Evolutionary conservation across 2,888 invertebrate genomes (phyloP), one percentile per base, ranked within the genome.

Genomic region (Altica lythri): DNA sequence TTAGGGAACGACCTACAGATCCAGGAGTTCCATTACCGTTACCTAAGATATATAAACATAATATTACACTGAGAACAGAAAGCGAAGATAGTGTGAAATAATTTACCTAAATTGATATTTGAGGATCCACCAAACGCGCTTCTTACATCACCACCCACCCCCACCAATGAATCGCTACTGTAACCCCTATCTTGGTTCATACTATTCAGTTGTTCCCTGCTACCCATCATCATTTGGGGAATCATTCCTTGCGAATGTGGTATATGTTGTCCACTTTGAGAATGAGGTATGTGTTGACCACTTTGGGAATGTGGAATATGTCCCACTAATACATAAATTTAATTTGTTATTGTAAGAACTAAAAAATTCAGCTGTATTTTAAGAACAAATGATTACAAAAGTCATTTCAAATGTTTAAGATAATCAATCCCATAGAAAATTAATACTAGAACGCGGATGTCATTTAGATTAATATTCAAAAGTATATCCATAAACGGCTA

Each of bases 1-100:
- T 81, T 45, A 91, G 82, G 64, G 84, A 88, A 67, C 89, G 81
- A 61, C 82, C 81, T 63, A 72, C 68, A 12, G 75, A 74, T 38
- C 75, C 75, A 22, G 75, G 73, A 14, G 75, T 76, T 16, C 74
- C 73, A 56, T 75, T 75, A 10, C 75, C 75, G 65, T 75, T 74
- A 43, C 68, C 70, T 69, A 56, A 35, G 32, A 32, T 5, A 32
- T 10, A 25, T 14, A 43, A 29, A n/a, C n/a, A n/a, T n/a, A n/a
- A n/a, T n/a, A n/a, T n/a, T n/a, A n/a, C n/a, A n/a, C n/a, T n/a
- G n/a, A n/a, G n/a, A n/a, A n/a, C n/a, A n/a, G n/a, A n/a, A n/a
- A n/a, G n/a, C n/a, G n/a, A n/a, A n/a, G n/a, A n/a, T 46, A 16
- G n/a, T 5, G 1, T 9, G 12, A n/a, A 1, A 17, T 6, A 29